Evolutionary conservation across 2,797 vertebrate genomes (phyloP).

Genomic region (Chelon auratus): DNA sequence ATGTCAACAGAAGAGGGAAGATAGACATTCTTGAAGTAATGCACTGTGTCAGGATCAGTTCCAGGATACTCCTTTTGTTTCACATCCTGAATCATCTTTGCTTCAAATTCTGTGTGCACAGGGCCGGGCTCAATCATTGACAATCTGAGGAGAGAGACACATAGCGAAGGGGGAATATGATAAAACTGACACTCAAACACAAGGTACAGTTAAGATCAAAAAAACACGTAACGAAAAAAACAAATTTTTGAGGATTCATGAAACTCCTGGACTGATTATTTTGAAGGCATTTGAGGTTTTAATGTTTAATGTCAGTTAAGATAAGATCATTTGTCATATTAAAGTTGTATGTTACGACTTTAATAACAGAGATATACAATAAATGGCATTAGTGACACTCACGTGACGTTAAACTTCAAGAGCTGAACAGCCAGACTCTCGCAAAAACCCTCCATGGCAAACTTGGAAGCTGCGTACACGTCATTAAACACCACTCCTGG

Average conservation of each 20-base stretch:
- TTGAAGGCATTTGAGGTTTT: not conserved
- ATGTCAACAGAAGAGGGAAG: conserved; percentile 89
- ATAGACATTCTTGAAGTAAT: conserved; percentile 90
- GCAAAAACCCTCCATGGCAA: conserved; percentile 89
- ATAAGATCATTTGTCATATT: no score
- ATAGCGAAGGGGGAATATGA: not conserved
- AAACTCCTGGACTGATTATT: not conserved
- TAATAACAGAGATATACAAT: not conserved
- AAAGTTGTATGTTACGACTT: not conserved
- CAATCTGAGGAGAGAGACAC: conserved; percentile 73
- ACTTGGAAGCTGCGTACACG: conserved; percentile 87
- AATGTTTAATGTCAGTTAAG: no score
- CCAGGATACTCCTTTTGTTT: conserved; percentile 88
- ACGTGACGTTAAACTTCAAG: conserved; percentile 85
- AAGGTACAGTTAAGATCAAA: not conserved
- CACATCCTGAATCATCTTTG: conserved; percentile 89
- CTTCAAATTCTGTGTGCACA: conserved; percentile 91
- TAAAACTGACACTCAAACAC: not conserved
- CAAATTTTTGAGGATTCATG: not conserved
- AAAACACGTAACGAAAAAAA: no score
- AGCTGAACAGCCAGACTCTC: conserved; percentile 87
- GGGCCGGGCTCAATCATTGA: conserved; percentile 91
- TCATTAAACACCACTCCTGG: conserved; percentile 88
- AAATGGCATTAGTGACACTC: conserved; percentile 65
- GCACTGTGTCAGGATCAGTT: conserved; percentile 86